phyloP scores from a whole-genome alignment of 2,797 vertebrate species.

The Tenualosa thibaudeaui region DNA sequence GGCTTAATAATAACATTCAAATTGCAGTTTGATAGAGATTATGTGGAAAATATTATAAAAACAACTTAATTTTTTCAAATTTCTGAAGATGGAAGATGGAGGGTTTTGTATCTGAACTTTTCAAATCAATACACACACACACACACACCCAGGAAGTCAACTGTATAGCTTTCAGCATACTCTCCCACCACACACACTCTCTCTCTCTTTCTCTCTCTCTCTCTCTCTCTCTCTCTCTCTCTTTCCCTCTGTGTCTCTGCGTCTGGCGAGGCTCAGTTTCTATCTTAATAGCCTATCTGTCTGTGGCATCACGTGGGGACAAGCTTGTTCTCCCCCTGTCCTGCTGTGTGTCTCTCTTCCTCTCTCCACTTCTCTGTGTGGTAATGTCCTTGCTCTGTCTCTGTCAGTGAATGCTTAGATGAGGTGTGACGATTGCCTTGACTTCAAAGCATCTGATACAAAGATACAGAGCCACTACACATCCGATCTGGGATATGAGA shows the following conservation, averaged over 20 bases:
- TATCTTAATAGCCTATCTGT: conserved; percentile 2
- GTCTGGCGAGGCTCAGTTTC: not conserved
- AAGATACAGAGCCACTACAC: too few relatives aligned
- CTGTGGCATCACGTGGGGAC: not conserved
- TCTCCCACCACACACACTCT: not conserved
- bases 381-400: not conserved
- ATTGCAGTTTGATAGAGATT: too few relatives aligned
- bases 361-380: not conserved
- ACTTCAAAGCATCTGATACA: not conserved
- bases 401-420: not conserved
- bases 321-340: not conserved
- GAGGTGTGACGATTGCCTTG: not conserved
- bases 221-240: not conserved
- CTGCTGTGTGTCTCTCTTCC: not conserved
- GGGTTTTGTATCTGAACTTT: not conserved
- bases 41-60: too few relatives aligned
- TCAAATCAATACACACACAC: too few relatives aligned
- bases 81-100: too few relatives aligned
- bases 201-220: not conserved
- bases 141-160: not conserved
- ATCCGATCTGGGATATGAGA: not conserved
- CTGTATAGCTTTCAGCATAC: too few relatives aligned
- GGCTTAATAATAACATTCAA: too few relatives aligned
- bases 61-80: too few relatives aligned
- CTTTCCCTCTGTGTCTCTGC: not conserved